Base-by-base conservation (phyloP, 2,888 invertebrate species). In the Laothoe populi region DNA sequence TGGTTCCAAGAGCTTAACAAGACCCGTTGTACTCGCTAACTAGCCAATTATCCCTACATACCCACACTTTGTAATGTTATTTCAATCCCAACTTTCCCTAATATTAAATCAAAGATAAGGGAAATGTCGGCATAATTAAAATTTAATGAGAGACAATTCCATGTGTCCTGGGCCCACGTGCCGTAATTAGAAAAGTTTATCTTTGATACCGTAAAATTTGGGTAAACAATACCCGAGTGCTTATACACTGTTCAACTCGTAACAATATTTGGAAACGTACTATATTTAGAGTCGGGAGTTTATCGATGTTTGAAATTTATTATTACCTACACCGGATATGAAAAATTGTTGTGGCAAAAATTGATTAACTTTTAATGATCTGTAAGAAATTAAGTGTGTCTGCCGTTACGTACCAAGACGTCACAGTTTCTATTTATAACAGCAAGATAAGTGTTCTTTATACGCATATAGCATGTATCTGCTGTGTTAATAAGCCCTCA, bases 171-270 rank as follows among this genome's bases (percentile, higher is more conserved):
- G 13, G 10, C 42, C 59, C 44, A 31, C 42, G 48, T 7, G 13
- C 40, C 19, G 58, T 58, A 42, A 58, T 58, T 42, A 58, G 23
- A 45, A 59, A 59, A 59, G 59, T 59, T 59, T 42, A 42, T 42
- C 57, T 58, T 58, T 57, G 23, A 42, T 31, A 49, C 7, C 49
- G 31, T 31, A 31, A 35, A 53, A 35, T 19, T 53, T 35, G 35
- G 53, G 11, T 19, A 35, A 49, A 49, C 26, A 16, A 11, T 35
- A 11, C 53, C 11, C 16, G 35, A 35, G 31, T 53, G 10, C 26
- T 31, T 24, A 24, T n/a, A 48, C 16, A 7, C n/a, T 13, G 24
- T 26, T 5, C 16, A 13, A 48, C n/a, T n/a, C n/a, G 26, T 48
- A 48, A 46, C 46, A 46, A 48, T 26, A 44, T 48, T 48, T 48